Conservation (phyloP, 2,797 vertebrate genomes). For the Petrocephalus sullivani region DNA sequence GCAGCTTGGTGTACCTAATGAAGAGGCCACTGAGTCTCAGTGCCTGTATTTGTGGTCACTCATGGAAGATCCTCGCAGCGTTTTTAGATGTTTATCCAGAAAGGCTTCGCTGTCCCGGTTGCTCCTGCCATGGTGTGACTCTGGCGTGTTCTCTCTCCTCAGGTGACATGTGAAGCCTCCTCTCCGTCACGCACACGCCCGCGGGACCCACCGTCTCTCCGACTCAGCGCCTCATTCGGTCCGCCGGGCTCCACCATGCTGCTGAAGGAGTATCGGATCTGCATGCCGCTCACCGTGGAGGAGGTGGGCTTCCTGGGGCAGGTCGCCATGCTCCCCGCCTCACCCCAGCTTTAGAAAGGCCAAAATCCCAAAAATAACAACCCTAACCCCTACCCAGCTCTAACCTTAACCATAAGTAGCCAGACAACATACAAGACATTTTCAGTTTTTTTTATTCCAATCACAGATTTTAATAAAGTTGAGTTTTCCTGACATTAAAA, state of each 20-base stretch:
- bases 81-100: neutral
- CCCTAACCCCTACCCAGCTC: neutral
- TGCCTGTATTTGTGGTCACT: neutral
- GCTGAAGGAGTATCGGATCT: conserved; percentile 65
- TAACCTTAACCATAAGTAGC: neutral
- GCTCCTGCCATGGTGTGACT: neutral
- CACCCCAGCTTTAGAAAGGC: neutral
- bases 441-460: neutral
- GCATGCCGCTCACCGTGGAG: conserved; percentile 63
- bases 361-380: neutral
- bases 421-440: neutral
- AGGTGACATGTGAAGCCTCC: neutral
- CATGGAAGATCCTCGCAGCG: neutral
- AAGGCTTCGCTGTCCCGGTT: neutral
- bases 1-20: neutral
- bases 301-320: conserved; percentile 52
- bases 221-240: neutral
- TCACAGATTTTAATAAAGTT: neutral
- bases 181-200: neutral
- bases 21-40: neutral
- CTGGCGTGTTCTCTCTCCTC: neutral
- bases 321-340: neutral
- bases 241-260: conserved; percentile 42
- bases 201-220: neutral
- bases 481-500: neutral